Evolutionary conservation across 2,888 invertebrate species (phyloP).

Genomic region (Aporophyla nigra): DNA sequence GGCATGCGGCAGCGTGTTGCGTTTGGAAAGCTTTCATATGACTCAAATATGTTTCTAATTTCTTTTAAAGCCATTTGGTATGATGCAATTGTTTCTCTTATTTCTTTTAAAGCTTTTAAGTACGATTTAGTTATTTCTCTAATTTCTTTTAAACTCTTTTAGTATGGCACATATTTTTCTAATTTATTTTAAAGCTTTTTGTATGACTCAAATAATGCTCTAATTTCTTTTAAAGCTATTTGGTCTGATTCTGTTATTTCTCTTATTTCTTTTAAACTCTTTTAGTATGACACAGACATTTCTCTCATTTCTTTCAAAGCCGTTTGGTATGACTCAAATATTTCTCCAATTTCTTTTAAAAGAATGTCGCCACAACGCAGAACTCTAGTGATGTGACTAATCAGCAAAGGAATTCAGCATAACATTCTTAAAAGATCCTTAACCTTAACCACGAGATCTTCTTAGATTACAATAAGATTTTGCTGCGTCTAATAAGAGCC

Average conservation of each 20-base stretch:
- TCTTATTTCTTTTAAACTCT: neutral
- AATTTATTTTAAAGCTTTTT: neutral
- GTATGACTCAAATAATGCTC: neutral
- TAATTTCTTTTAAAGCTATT: neutral
- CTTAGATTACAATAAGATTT: conserved; percentile 15
- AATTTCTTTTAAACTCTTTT: neutral
- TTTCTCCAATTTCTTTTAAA: neutral
- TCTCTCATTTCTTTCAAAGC: neutral
- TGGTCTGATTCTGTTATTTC: neutral
- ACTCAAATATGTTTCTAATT: neutral
- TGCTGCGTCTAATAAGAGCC: neutral
- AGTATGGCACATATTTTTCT: neutral
- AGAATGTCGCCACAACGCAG: conserved; percentile 25
- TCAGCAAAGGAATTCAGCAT: conserved; percentile 20
- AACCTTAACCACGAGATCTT: conserved; percentile 4
- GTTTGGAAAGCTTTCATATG: neutral
- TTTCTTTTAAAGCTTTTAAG: neutral
- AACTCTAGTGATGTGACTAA: conserved; percentile 20
- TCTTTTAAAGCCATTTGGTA: neutral
- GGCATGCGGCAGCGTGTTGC: neutral
- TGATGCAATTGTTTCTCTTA: neutral
- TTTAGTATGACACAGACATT: neutral
- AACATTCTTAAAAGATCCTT: conserved; percentile 20
- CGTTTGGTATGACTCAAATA: conserved; percentile 18
- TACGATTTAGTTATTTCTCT: neutral